A percentile compares a stretch with the other conserved stretches of the same genome.
Evolutionary conservation across 2,797 vertebrate species (phyloP).

Genomic region (Pipistrellus kuhlii): DNA sequence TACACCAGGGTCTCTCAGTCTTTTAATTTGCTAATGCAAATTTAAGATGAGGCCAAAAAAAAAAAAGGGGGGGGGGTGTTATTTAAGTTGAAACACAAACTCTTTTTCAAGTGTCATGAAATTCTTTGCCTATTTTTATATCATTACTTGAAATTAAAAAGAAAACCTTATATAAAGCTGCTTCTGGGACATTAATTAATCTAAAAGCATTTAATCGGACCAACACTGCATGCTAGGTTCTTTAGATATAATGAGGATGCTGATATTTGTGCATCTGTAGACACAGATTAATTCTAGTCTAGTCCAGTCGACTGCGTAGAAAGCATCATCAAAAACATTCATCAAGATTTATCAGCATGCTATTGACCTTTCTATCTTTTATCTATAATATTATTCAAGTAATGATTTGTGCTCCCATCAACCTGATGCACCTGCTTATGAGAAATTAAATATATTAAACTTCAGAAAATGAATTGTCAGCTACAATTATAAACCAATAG

Average conservation of each 20-base stretch:
- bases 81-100: constrained; percentile 5
- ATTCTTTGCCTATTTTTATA: background rate
- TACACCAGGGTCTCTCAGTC: background rate
- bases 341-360: background rate
- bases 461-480: background rate
- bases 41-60: background rate
- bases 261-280: background rate
- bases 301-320: background rate
- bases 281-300: background rate
- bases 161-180: background rate
- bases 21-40: background rate
- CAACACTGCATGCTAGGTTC: background rate
- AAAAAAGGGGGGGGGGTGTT: background rate
- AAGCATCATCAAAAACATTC: background rate
- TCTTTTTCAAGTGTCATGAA: background rate
- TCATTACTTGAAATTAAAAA: constrained; percentile 13
- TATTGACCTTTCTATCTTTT: background rate
- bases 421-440: background rate
- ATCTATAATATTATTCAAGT: background rate
- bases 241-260: background rate
- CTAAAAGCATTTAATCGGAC: constrained; percentile 8
- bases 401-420: background rate
- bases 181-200: background rate
- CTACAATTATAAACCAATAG: background rate
- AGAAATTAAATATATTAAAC: constrained; percentile 28